Evolutionary conservation across 2,113 vertebrate genomes (phyloP), one percentile per base, ranked within the genome.

Genomic region (Periophthalmodon schlosseri): DNA sequence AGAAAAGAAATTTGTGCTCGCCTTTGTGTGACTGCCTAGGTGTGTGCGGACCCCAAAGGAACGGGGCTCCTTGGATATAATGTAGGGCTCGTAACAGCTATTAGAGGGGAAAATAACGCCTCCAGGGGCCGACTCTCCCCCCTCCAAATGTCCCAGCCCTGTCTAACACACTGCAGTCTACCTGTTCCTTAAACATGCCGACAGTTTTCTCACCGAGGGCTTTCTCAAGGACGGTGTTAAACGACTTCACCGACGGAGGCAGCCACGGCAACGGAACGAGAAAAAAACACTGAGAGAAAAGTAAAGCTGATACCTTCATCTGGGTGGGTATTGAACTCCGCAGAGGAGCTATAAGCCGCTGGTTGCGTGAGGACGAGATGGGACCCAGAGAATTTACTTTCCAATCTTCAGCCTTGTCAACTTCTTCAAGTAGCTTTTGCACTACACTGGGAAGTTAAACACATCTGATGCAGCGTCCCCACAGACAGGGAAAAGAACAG

Each of bases 81-180:
- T 98, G 96, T 97, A 96, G 96, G 95, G 95, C 96, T 98, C 95
- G 93, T 97, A 98, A 98, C 96, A 97, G 97, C 97, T 98, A 98
- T 99, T 98, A 97, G 96, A 98, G 96, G 95, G 97, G 96, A 97
- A 97, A 98, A 98, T 97, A 95, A 96, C 96, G 95, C 94, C 96
- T 96, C 94, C 92, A 86, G 96, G 96, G 96, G 96, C 93, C 72
- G 61, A 70, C 81, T 79, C 79, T 78, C 84, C 87, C 88, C 89
- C 90, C 80, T 68, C 86, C 64, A 86, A 84, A 87, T 88, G 90
- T 91, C 89, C 88, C 90, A 84, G 89, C 89, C 87, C 95, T 94
- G 94, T 93, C 96, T 97, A 96, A 97, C 96, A 97, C 95, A 96
- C 95, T 85, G 93, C 94, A 95, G 96, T 96, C 96, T 96, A 96